Base-by-base conservation (phyloP, 2,797 vertebrate genomes). In the Paguma larvata region DNA sequence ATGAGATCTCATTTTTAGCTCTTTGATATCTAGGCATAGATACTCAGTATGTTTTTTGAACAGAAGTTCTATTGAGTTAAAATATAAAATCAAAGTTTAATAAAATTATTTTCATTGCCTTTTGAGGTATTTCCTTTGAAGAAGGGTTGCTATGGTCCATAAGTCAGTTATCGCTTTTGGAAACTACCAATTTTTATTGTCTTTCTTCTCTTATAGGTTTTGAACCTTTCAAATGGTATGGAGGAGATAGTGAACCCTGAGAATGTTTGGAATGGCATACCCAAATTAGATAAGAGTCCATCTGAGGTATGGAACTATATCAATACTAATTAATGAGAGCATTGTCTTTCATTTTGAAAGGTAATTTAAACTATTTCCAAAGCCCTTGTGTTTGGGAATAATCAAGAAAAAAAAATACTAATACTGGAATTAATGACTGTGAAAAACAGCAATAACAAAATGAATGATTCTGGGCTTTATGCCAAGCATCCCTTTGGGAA, bases 211-310 rank as follows among this genome's bases (percentile, higher is more conserved):
- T 86, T 92, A 6, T 94, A 99, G 98, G 98, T 99, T 90, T 95
- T 99, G 96, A 98, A 98, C 92, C 95, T 99, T 93, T 98, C 96
- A 75, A 98, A 32, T 95, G 98, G 99, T n/a, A 44, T 34, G 2
- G 98, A 99, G 73, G 99, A 99, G 96, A 87, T 93, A 3, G 98
- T 99, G 78, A 97, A 97, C 88, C 99, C 98, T 3, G 97, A 98
- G 96, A 98, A 99, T 0, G 98, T 99, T 79, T 99, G 99, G 99
- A 98, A 98, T 0, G 83, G 98, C 56, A 98, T 98, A 97, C 98
- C 98, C 91, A 97, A 97, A 19, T 5, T 59, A 65, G 92, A 97
- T 87, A 67, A 1, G 80, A 85, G 63, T 46, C 82, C 97, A 5
- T 46, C 97, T 68, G 97, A 98, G 98, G 99, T 99, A 98, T 5